Evolutionary conservation across 1,140 invertebrate genomes (phyloP).

Genomic region (Colletes gigas): DNA sequence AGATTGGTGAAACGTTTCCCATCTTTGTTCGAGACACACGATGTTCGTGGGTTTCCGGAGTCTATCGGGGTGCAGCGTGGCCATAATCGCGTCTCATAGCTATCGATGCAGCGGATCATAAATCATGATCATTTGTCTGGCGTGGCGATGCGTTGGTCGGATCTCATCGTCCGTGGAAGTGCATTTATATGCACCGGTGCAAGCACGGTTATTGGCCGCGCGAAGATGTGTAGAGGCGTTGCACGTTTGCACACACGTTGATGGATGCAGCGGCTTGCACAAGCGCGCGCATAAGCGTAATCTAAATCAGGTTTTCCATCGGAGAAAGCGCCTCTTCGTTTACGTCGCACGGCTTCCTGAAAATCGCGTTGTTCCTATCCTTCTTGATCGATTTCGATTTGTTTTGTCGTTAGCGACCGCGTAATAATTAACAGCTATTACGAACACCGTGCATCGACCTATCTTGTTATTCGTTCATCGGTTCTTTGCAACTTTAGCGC

Average conservation of each 20-base stretch:
- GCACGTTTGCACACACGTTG: background rate
- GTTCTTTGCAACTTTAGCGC: background rate
- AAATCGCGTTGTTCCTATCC: constrained; percentile 6
- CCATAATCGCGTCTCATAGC: background rate
- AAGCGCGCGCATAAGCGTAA: constrained; percentile 51
- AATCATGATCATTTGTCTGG: constrained; percentile 12
- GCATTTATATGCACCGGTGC: constrained; percentile 5
- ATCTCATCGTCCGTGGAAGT: background rate
- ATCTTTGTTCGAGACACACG: too few species aligned
- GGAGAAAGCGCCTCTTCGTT: constrained; percentile 64
- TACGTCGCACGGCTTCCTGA: constrained; percentile 44
- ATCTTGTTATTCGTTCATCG: background rate
- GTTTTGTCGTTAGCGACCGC: background rate
- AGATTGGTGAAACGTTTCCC: too few species aligned
- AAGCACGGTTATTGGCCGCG: constrained; percentile 5
- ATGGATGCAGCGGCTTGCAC: constrained; percentile 54
- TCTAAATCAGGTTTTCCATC: constrained; percentile 61
- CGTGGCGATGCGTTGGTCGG: background rate
- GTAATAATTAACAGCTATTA: background rate
- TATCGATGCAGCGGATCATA: constrained; percentile 3
- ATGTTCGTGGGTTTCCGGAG: background rate
- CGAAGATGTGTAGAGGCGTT: background rate
- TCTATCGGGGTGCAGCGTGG: background rate
- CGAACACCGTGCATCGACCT: background rate
- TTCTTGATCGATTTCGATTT: background rate